Evolutionary conservation across 1,140 invertebrate genomes (phyloP).

Genomic region (Branchinecta lindahli): DNA sequence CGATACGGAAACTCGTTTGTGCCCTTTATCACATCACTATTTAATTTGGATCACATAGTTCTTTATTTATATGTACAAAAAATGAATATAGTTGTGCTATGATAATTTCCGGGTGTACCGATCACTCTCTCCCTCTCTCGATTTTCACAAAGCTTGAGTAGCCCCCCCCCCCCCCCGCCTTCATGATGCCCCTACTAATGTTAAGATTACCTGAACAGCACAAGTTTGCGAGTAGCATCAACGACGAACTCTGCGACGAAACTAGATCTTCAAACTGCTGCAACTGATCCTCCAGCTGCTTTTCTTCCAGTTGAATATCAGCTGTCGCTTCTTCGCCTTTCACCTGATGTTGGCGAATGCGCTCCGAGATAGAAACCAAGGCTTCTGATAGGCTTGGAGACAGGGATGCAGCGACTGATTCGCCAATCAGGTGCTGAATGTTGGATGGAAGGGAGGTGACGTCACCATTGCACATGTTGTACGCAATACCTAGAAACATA

Average conservation of each 20-base stretch:
- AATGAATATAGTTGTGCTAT: no score
- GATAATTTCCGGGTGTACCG: no score
- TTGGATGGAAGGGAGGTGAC: slow-evolving; percentile 12
- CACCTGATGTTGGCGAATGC: slow-evolving; percentile 3
- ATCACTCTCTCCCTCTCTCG: no score
- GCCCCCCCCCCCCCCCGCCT: no score
- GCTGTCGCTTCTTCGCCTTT: slow-evolving; percentile 16
- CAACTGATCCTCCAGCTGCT: slow-evolving; percentile 16
- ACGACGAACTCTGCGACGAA: slow-evolving; percentile 43
- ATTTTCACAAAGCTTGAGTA: no score
- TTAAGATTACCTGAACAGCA: slow-evolving; percentile 33
- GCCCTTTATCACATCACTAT: no score
- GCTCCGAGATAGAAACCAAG: not conserved
- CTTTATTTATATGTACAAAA: no score
- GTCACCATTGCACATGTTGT: slow-evolving; percentile 17
- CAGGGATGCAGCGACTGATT: not conserved
- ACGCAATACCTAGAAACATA: slow-evolving; percentile 19
- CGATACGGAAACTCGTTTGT: no score
- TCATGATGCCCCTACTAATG: no score
- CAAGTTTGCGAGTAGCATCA: slow-evolving; percentile 53
- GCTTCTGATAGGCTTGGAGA: not conserved
- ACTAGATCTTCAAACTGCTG: slow-evolving; percentile 32
- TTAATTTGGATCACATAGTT: no score
- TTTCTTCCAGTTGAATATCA: slow-evolving; percentile 4
- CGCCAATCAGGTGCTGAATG: not conserved